Percentiles rank a stretch among this genome's conserved stretches.
phyloP scores from a whole-genome alignment of 2,888 invertebrate species.

The Cremastinae sp. region DNA sequence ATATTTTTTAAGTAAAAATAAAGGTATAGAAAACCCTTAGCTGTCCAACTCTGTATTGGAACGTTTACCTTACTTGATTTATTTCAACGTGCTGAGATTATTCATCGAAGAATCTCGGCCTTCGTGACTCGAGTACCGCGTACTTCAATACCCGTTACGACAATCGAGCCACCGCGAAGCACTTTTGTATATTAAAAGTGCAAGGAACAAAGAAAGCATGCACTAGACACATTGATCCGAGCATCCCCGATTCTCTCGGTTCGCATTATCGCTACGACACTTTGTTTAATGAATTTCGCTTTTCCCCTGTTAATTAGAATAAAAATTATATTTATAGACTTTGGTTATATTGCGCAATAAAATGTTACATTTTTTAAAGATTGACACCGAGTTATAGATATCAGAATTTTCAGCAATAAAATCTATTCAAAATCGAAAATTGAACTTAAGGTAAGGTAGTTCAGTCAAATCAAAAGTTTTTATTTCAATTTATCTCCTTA shows the following conservation, averaged over 20 bases:
- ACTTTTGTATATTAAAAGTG: conserved; percentile 64
- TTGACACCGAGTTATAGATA: too few species aligned
- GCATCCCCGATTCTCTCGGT: conserved; percentile 6
- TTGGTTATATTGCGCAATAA: too few species aligned
- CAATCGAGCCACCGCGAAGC: conserved; percentile 55
- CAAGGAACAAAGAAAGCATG: conserved; percentile 48
- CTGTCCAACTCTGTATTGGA: too few species aligned
- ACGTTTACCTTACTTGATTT: neutral
- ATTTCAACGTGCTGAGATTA: conserved; percentile 7
- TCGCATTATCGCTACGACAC: conserved; percentile 20
- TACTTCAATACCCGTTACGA: conserved; percentile 63
- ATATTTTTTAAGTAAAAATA: too few species aligned
- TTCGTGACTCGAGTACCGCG: conserved; percentile 23
- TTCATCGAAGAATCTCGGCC: conserved; percentile 42
- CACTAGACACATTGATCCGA: conserved; percentile 37
- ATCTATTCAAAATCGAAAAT: too few species aligned
- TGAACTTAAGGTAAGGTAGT: too few species aligned
- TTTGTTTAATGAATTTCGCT: conserved; percentile 7
- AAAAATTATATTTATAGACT: too few species aligned
- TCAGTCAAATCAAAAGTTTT: too few species aligned
- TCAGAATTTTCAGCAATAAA: too few species aligned
- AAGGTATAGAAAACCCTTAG: too few species aligned
- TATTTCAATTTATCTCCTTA: too few species aligned
- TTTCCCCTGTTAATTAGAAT: neutral
- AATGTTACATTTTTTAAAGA: too few species aligned